phyloP scores from a whole-genome alignment of 2,113 vertebrate species.

The Mormyrus lacerda region DNA sequence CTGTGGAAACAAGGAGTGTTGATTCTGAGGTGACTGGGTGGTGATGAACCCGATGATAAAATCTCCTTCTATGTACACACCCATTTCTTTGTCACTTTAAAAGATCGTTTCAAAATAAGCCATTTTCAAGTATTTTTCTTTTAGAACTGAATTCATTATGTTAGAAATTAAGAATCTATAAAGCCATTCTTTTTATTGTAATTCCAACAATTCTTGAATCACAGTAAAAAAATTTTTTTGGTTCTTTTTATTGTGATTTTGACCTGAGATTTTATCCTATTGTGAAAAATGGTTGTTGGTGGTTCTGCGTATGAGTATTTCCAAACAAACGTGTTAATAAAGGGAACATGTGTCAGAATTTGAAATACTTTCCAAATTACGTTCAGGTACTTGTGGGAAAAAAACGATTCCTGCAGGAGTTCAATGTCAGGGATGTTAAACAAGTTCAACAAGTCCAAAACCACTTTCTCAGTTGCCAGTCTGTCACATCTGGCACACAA shows the following conservation, averaged over 20 bases:
- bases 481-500: neutral
- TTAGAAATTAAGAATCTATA: neutral
- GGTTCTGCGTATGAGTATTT: neutral
- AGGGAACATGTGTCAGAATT: neutral
- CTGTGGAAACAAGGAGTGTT: neutral
- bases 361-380: neutral
- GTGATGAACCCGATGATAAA: neutral
- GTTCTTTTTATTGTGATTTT: neutral
- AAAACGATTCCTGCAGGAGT: neutral
- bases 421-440: neutral
- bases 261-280: neutral
- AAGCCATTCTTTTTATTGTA: neutral
- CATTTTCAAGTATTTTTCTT: neutral
- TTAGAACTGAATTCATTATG: neutral
- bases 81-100: neutral
- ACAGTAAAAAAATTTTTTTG: too few species aligned
- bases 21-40: neutral
- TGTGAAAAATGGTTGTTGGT: neutral
- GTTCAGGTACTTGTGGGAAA: neutral
- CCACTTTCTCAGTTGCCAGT: neutral
- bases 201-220: too few species aligned
- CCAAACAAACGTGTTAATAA: neutral
- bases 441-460: neutral
- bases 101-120: neutral
- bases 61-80: neutral